These are phyloP conservation scores for Theonella swinhoei DNA, from an alignment of 37 sponge, comb jelly and placozoan species.

Conservation along the genomic window DNA sequence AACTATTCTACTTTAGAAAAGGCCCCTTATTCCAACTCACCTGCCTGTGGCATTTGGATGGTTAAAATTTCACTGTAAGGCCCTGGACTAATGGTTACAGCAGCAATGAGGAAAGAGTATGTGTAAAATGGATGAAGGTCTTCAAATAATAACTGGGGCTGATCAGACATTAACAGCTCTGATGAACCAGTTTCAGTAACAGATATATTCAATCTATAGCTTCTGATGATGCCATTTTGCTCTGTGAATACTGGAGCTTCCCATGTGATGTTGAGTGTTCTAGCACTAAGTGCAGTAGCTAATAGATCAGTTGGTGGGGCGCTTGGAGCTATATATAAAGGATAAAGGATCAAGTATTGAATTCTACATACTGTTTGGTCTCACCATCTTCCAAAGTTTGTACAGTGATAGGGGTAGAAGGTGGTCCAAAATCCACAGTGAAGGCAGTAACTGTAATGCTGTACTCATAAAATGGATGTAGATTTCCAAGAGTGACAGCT, in stretches of 20 bases:
- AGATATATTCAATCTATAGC: neutral
- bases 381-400: neutral
- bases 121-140: slow-evolving; percentile 23
- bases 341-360: neutral
- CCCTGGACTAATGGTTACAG: slow-evolving; percentile 32
- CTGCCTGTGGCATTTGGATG: slow-evolving; percentile 18
- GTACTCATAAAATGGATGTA: slow-evolving; percentile 31
- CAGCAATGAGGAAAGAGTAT: slow-evolving; percentile 16
- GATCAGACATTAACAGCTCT: neutral
- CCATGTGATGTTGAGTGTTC: neutral
- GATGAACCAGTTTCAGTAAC: neutral
- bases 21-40: no score
- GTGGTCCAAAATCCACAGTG: slow-evolving; percentile 17
- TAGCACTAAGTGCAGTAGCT: neutral
- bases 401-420: neutral
- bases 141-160: neutral
- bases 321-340: neutral
- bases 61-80: neutral
- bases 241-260: neutral
- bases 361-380: no score
- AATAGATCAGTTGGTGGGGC: neutral
- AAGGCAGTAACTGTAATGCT: slow-evolving; percentile 12
- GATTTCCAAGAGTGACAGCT: neutral
- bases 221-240: neutral
- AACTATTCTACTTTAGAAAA: no score